Evolutionary conservation across 2,113 vertebrate species (phyloP).

Genomic region (Erythrocercus mccallii): DNA sequence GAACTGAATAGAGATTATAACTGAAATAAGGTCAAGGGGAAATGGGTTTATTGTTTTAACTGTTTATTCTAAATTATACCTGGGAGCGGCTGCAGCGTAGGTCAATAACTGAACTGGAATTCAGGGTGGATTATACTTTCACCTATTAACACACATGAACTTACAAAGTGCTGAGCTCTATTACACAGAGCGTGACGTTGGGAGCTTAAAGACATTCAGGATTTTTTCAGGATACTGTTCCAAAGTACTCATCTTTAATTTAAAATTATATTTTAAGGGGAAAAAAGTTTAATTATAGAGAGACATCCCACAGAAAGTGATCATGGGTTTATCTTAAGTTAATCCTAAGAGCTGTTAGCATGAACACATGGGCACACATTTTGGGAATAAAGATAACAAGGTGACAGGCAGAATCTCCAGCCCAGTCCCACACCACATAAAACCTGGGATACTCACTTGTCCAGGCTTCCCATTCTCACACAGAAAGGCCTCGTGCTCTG

Average conservation of each 20-base stretch:
- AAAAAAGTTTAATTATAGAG: too few relatives aligned
- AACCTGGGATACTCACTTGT: constrained; percentile 80
- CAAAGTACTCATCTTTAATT: background rate
- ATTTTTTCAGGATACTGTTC: background rate
- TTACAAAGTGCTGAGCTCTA: background rate
- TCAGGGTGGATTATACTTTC: background rate
- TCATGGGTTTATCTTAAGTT: background rate
- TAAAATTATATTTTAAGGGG: background rate
- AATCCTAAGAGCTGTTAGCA: background rate
- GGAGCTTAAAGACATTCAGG: background rate
- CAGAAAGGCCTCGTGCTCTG: constrained; percentile 91
- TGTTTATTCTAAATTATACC: background rate
- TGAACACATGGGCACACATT: background rate
- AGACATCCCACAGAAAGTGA: background rate
- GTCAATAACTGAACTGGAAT: background rate
- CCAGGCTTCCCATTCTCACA: constrained; percentile 98
- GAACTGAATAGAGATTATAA: background rate
- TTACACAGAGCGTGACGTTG: background rate
- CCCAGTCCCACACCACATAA: background rate
- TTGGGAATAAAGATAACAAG: background rate
- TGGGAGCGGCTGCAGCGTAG: background rate
- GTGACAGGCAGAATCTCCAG: background rate
- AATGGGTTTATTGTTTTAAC: background rate
- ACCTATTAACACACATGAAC: background rate
- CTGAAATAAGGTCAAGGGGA: background rate